Evolutionary conservation across 1,140 invertebrate genomes (phyloP).

Genomic region (Episyrphus balteatus): DNA sequence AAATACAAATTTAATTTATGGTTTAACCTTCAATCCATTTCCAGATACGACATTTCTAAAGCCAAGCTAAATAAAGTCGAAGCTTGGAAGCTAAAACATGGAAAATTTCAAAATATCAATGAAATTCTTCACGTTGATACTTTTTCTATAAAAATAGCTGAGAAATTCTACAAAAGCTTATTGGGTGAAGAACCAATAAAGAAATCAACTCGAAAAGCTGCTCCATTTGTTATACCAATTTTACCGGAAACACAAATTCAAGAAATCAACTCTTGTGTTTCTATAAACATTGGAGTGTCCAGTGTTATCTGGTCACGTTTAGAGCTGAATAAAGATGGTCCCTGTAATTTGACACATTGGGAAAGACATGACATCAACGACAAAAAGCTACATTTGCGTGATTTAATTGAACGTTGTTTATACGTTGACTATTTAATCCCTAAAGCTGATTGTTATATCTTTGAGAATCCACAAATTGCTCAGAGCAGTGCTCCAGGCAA

Average conservation of each 20-base stretch:
- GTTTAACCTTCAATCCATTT: too few species aligned
- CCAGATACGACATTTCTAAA: constrained; percentile 29
- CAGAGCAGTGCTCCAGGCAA: constrained; percentile 27
- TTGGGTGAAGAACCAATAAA: constrained; percentile 4
- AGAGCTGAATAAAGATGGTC: constrained; percentile 8
- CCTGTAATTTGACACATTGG: constrained; percentile 22
- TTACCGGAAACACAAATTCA: constrained; percentile 14
- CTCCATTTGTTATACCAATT: constrained; percentile 20
- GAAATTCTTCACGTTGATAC: constrained; percentile 28
- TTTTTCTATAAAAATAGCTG: constrained; percentile 21
- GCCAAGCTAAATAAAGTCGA: constrained; percentile 17
- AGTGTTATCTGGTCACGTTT: constrained; percentile 29
- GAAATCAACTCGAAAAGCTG: constrained; percentile 4
- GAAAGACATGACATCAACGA: constrained; percentile 29
- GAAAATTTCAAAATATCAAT: constrained; percentile 12
- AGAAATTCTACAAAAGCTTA: constrained; percentile 26
- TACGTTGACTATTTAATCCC: constrained; percentile 26
- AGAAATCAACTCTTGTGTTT: constrained; percentile 16
- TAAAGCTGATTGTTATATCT: constrained; percentile 26
- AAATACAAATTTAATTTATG: too few species aligned
- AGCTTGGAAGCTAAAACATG: constrained; percentile 20
- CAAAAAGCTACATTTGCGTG: constrained; percentile 27
- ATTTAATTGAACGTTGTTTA: constrained; percentile 21
- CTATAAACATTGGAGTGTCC: constrained; percentile 24
- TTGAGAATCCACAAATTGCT: constrained; percentile 31